Evolutionary conservation across 92 coral and sea anemone genomes (phyloP), one percentile per base, ranked within the genome.

Genomic region (Siderastrea siderea): DNA sequence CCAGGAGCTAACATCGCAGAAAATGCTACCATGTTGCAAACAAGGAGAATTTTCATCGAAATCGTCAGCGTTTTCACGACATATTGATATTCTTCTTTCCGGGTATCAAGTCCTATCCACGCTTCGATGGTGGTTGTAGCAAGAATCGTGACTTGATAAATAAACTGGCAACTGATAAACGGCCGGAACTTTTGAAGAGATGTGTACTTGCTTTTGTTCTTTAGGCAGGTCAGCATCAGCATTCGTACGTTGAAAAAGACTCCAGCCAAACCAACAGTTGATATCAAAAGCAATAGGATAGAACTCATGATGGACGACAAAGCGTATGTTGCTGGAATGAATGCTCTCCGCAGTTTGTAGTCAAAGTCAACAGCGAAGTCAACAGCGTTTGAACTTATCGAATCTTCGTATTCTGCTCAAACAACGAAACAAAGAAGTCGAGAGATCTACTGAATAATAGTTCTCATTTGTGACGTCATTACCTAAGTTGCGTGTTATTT

Each of bases 101-200:
- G 38, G 38, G 38, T 26, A 26, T 26, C 47, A 14, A 74, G 1
- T 16, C 78, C 45, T 49, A 1, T 74, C 78, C 61, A 74, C 46
- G 62, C 53, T 15, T 74, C 47, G n/a, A 51, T 45, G 47, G 60
- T 58, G 7, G 11, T 19, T 1, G 62, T 53, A 4, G 26, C 59
- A 38, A 74, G 78, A 74, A 74, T 74, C 15, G 59, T 74, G 26
- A 53, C 78, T 74, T 74, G 78, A 44, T 43, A 74, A 74, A 15
- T 50, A 17, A 26, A 52, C 47, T 49, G 78, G 10, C 15, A 50
- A 50, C 15, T 50, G 47, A 53, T 1, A 10, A 74, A 52, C 11
- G 46, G 53, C 54, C 62, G 50, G 6, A 43, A 3, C 9, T 38
- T 53, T n/a, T 50, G 78, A 74, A 74, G 62, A 17, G 26, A 74